phyloP scores from a whole-genome alignment of 2,797 vertebrate genomes.

The Alcedo quadribrachys region DNA sequence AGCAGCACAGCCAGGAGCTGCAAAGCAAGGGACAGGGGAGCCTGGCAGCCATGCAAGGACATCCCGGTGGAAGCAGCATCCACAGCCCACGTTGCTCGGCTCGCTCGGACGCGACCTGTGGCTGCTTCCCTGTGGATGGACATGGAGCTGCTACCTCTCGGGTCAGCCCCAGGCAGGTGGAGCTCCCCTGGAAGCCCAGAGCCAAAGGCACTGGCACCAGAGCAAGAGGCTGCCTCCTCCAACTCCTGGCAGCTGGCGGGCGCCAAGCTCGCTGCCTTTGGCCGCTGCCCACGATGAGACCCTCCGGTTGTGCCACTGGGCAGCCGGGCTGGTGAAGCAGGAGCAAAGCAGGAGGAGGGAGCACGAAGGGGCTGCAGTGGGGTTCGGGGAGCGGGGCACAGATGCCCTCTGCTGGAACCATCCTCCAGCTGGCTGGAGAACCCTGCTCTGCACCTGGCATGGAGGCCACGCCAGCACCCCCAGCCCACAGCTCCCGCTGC shows the following conservation, averaged over 20 bases:
- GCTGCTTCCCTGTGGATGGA: rapidly evolving
- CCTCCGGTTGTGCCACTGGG: neutral
- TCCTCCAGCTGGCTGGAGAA: neutral
- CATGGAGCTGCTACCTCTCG: rapidly evolving
- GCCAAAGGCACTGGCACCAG: rapidly evolving
- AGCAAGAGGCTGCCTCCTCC: neutral
- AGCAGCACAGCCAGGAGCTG: neutral
- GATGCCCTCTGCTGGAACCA: constrained; percentile 49
- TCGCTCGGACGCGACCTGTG: rapidly evolving
- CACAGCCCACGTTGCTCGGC: neutral
- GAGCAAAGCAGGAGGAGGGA: neutral
- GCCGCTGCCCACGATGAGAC: rapidly evolving
- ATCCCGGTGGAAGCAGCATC: neutral
- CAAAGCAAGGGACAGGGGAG: rapidly evolving
- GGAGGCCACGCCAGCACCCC: rapidly evolving
- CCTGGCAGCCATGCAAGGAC: neutral
- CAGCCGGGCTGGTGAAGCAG: neutral
- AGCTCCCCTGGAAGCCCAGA: neutral
- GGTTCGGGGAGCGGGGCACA: neutral
- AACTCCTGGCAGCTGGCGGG: rapidly evolving
- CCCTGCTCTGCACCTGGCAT: rapidly evolving
- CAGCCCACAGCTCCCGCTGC: rapidly evolving
- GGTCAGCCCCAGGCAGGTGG: neutral
- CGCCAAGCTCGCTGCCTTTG: neutral
- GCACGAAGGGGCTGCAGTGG: neutral